A percentile compares a stretch with the other conserved stretches of the same genome.
These are phyloP conservation scores for Anagyrus pseudococci DNA, from an alignment of 2,888 invertebrate species.

Conservation along the genomic window DNA sequence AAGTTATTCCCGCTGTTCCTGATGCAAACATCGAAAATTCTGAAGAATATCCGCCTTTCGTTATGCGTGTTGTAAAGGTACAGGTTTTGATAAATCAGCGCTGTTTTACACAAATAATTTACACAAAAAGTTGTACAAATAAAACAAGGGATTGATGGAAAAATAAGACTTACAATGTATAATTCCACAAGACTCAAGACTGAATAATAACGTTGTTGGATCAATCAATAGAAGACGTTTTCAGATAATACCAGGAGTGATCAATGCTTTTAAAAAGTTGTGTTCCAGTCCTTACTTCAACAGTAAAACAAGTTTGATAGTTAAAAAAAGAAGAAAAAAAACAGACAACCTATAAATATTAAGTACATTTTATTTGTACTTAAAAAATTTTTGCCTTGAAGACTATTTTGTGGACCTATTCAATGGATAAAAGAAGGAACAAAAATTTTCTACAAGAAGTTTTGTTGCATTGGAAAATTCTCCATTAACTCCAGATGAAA, in stretches of 20 bases:
- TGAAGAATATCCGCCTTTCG: slow-evolving; percentile 57
- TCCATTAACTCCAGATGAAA: too few relatives aligned
- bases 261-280: too few relatives aligned
- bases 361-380: too few relatives aligned
- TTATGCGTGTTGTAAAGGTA: slow-evolving; percentile 60
- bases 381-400: too few relatives aligned
- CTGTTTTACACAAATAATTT: slow-evolving; percentile 30
- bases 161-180: not conserved
- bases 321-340: too few relatives aligned
- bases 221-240: too few relatives aligned
- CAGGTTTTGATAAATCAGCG: slow-evolving; percentile 44
- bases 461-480: too few relatives aligned
- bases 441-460: not conserved
- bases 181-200: not conserved
- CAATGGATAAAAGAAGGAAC: not conserved
- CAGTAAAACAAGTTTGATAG: too few relatives aligned
- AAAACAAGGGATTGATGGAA: slow-evolving; percentile 42
- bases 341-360: too few relatives aligned
- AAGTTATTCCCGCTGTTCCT: slow-evolving; percentile 53
- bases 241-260: too few relatives aligned
- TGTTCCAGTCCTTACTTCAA: too few relatives aligned
- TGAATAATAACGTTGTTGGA: too few relatives aligned
- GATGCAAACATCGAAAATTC: slow-evolving; percentile 54
- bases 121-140: slow-evolving; percentile 19
- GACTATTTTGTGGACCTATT: not conserved